A percentile compares a stretch with the other conserved stretches of the same genome.
phyloP scores from a whole-genome alignment of 2,113 vertebrate genomes.

The Setophaga kirtlandii region DNA sequence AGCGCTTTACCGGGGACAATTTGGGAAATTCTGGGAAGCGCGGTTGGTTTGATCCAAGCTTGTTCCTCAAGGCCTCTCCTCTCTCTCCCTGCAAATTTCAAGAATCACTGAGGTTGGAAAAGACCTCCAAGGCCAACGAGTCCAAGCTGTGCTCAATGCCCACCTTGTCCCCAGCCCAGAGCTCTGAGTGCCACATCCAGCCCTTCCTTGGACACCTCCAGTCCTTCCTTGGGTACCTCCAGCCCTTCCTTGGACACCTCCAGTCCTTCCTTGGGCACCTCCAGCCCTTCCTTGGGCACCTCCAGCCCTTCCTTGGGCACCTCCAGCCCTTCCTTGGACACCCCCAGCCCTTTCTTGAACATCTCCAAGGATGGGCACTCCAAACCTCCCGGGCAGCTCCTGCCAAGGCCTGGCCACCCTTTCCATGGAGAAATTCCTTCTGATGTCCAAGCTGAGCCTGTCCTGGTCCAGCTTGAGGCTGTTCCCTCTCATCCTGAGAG shows the following conservation, averaged over 20 bases:
- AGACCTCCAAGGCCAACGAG: fast-evolving
- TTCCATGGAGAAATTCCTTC: fast-evolving
- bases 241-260: too few relatives aligned
- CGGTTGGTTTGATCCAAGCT: neutral
- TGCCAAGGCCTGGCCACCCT: fast-evolving
- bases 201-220: neutral
- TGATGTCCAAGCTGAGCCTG: fast-evolving
- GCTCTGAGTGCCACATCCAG: fast-evolving
- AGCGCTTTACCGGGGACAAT: fast-evolving
- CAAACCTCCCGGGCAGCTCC: neutral
- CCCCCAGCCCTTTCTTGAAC: neutral
- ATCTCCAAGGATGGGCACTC: neutral
- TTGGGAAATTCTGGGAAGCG: neutral
- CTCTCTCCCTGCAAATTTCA: neutral
- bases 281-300: neutral
- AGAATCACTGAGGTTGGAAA: neutral
- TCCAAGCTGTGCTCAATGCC: fast-evolving
- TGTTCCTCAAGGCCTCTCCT: neutral
- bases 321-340: neutral
- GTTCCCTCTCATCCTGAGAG: neutral
- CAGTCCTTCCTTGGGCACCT: too few relatives aligned
- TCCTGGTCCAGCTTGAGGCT: fast-evolving
- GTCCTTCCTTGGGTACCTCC: too few relatives aligned
- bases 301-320: neutral
- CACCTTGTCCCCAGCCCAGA: neutral